Conservation (phyloP, 2,113 vertebrate genomes). For the Thryonomys swinderianus region DNA sequence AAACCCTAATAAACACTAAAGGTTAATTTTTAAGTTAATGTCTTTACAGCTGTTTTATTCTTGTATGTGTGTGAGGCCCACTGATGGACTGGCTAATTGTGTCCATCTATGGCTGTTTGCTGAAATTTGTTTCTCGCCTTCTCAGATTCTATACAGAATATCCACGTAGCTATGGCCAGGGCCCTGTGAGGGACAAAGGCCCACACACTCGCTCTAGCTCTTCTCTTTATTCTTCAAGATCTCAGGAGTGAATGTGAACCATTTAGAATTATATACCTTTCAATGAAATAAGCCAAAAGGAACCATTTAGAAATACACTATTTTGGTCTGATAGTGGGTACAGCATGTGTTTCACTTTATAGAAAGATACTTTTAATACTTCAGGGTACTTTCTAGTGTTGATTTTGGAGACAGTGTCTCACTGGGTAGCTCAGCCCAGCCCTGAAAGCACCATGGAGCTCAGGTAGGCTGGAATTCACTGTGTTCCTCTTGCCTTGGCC, state of each 20-base stretch:
- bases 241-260: neutral
- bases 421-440: neutral
- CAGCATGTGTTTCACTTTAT: neutral
- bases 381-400: neutral
- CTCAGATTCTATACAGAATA: neutral
- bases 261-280: too few species aligned
- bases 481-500: neutral
- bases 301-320: neutral
- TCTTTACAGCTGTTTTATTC: neutral
- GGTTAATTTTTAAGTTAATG: constrained; percentile 77
- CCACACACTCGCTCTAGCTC: neutral
- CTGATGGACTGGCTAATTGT: neutral
- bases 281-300: neutral
- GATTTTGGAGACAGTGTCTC: neutral
- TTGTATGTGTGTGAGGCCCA: neutral
- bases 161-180: neutral
- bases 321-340: neutral
- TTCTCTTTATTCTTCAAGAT: neutral
- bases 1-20: constrained; percentile 72
- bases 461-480: neutral
- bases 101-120: neutral
- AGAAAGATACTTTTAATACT: neutral
- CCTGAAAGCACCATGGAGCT: neutral
- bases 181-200: neutral
- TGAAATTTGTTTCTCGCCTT: constrained; percentile 7